These are phyloP conservation scores for Samia ricini DNA, from an alignment of 1,140 invertebrate species.

Conservation along the genomic window DNA sequence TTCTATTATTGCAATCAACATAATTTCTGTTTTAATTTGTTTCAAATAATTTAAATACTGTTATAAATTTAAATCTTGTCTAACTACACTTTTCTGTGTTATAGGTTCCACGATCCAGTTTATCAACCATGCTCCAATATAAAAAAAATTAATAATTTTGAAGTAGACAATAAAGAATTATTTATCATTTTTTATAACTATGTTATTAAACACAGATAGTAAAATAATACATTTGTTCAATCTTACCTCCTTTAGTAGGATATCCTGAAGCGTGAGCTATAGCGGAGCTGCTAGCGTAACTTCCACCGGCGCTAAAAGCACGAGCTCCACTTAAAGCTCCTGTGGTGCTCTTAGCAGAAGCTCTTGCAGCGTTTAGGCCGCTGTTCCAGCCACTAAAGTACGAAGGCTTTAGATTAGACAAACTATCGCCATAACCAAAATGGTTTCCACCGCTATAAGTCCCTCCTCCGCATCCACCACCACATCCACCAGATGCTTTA, in stretches of 20 bases:
- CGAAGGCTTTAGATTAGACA: conserved; percentile 1
- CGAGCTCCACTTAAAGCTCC: conserved; percentile 31
- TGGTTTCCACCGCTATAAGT: neutral
- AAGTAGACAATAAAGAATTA: too few relatives aligned
- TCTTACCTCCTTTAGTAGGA: conserved; percentile 55
- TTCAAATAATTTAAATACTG: too few relatives aligned
- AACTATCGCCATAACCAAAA: conserved; percentile 4
- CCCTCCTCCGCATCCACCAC: conserved; percentile 18
- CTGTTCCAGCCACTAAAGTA: neutral
- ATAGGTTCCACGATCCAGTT: too few relatives aligned
- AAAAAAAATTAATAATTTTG: too few relatives aligned
- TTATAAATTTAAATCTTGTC: too few relatives aligned
- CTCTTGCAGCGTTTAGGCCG: conserved; percentile 23
- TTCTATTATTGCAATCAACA: too few relatives aligned
- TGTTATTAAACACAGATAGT: too few relatives aligned
- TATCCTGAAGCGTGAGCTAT: conserved; percentile 54
- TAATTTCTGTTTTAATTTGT: too few relatives aligned
- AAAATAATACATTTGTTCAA: neutral
- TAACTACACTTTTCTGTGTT: too few relatives aligned
- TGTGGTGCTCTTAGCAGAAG: conserved; percentile 46
- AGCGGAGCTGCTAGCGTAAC: conserved; percentile 49
- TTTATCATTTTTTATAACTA: too few relatives aligned
- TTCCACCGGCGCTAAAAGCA: conserved; percentile 32
- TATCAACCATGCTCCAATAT: too few relatives aligned
- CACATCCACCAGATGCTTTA: conserved; percentile 15